Conservation (phyloP, 2,888 invertebrate species). For the Acronicta psi region DNA sequence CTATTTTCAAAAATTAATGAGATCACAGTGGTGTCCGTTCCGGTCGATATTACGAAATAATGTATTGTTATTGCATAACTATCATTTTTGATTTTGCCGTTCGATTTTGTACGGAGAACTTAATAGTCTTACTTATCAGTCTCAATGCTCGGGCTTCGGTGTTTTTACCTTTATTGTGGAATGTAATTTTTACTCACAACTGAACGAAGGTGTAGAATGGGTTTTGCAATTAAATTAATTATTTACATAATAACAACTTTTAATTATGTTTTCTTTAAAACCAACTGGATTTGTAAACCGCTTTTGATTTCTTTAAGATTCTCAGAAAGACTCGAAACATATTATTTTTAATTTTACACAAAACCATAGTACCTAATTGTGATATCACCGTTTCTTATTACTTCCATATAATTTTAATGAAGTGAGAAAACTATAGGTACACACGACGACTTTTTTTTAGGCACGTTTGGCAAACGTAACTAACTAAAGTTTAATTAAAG, state of each 20-base stretch:
- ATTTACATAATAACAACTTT: too few species aligned
- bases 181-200: too few species aligned
- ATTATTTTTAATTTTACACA: slow-evolving; percentile 17
- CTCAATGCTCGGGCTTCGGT: too few species aligned
- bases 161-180: too few species aligned
- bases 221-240: too few species aligned
- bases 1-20: slow-evolving; percentile 38
- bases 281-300: too few species aligned
- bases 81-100: slow-evolving; percentile 9
- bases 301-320: too few species aligned
- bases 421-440: slow-evolving; percentile 17
- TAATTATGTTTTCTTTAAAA: too few species aligned
- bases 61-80: slow-evolving; percentile 39
- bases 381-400: slow-evolving; percentile 32
- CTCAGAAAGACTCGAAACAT: slow-evolving; percentile 24
- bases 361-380: slow-evolving; percentile 9
- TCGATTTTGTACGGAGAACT: slow-evolving; percentile 16
- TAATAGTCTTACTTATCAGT: not conserved
- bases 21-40: slow-evolving; percentile 33
- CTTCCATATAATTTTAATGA: slow-evolving; percentile 43
- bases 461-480: slow-evolving; percentile 14
- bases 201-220: too few species aligned
- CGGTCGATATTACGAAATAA: slow-evolving; percentile 39
- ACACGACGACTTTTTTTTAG: not conserved
- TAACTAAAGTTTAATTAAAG: slow-evolving; percentile 22